Evolutionary conservation across 2,113 vertebrate species (phyloP), one percentile per base, ranked within the genome.

Genomic region (Montifringilla adamsi): DNA sequence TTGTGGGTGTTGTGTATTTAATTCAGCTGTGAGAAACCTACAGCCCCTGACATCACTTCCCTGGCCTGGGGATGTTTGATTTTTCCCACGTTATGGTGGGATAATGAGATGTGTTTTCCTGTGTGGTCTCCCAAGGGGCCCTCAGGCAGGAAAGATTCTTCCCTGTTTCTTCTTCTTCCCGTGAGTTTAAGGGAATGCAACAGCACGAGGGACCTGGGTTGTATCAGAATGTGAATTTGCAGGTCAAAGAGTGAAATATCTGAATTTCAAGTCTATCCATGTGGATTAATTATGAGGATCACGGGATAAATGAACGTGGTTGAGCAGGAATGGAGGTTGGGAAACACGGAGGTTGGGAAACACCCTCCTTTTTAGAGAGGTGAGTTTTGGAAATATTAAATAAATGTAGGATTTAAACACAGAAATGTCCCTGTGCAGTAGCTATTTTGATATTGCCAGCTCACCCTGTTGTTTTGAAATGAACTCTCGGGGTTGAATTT

Each of bases 1-100:
- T 74, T 53, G 86, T 67, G 75, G 69, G 43, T 31, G n/a, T 43
- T 77, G 63, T 13, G 19, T 44, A 26, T 79, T 85, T 44, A 75
- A 76, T 37, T 58, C 27, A 78, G 5, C 66, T 44, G 4, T 85
- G 92, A 92, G 94, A 88, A 94, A 69, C 77, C 84, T 74, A 28
- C 77, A 91, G 81, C 24, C 81, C 13, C 64, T 81, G 84, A 91
- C 81, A 53, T 62, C 9, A 60, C 27, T 77, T 33, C 84, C 59
- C 59, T 62, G 63, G 63, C 84, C 49, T 4, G 19, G n/a, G 59
- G 87, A 64, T 68, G 67, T 52, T 60, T 28, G 39, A 26, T 62
- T 87, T 82, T 95, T 91, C 94, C 87, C 90, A 93, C 24, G 3
- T 89, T 77, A 4, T 9, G 62, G 53, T 80, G 68, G 84, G 81